Base-by-base conservation (phyloP, 2,888 invertebrate species). In the Zelleria hepariella region DNA sequence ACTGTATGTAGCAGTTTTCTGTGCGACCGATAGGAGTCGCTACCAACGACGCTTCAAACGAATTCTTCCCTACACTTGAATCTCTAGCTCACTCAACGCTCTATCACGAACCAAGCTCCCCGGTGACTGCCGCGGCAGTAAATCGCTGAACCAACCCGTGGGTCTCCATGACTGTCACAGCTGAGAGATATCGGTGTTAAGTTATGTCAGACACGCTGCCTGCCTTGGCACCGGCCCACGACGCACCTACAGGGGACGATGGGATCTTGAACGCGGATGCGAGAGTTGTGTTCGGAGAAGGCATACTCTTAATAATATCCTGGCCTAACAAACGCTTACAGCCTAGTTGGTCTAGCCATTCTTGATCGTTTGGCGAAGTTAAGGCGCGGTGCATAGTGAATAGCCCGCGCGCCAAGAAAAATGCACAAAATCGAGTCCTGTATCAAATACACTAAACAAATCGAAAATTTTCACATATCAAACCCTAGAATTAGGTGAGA, bases 151-250 rank as follows among this genome's bases (percentile, higher is more conserved):
- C 32, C 10, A 42, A 4, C 15, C 32, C 32, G 4, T 2, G 10
- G 3, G 15, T 15, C 32, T 15, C 32, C 32, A 42, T 42, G 15
- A 10, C 0, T n/a, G 15, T 15, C 15, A 42, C 15, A 42, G 32
- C 32, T 15, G 15, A 42, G 32, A 15, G 32, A 15, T 42, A 42
- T 42, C 21, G 23, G 51, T 51, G 54, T 54, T 64, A 63, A 54
- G 69, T 65, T 73, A 77, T 72, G 71, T 65, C 61, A 69, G 68
- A 66, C 74, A 77, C 70, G 77, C 72, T 61, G 76, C 60, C 71
- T 72, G 68, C 79, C 80, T 80, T 80, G 75, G 68, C 47, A 61
- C 62, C 69, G 66, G 61, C 76, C 75, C 68, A 77, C 73, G 61
- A 58, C 52, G 60, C 64, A 67, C 74, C 70, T 67, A 65, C 71